Conservation (phyloP, 2,797 vertebrate species). For the Taeniopygia guttata region DNA sequence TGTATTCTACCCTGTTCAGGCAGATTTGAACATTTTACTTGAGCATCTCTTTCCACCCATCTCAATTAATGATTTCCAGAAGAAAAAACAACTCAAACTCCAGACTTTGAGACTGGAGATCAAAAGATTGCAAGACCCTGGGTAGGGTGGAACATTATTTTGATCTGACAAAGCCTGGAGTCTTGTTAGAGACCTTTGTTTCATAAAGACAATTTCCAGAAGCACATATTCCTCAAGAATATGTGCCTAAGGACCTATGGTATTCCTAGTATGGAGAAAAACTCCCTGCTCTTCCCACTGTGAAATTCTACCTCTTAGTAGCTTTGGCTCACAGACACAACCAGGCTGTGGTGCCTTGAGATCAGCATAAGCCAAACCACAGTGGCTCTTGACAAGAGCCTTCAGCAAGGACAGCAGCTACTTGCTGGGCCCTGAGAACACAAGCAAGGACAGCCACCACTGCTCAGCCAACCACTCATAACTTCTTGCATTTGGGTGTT, state of each 20-base stretch:
- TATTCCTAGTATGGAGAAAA: not conserved
- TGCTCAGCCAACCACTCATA: not conserved
- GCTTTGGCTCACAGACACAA: not conserved
- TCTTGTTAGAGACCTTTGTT: not conserved
- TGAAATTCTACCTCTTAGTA: not conserved
- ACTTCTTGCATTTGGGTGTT: not conserved
- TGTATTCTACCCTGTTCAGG: not conserved
- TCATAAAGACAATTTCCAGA: not conserved
- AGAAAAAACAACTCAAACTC: not conserved
- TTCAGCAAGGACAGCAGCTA: not conserved
- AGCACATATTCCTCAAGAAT: rapidly evolving
- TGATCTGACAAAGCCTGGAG: not conserved
- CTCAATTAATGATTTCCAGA: not conserved
- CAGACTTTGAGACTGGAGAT: not conserved
- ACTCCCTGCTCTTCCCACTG: not conserved
- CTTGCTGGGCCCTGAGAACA: not conserved
- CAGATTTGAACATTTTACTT: not conserved
- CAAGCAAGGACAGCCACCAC: not conserved
- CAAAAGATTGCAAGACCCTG: not conserved
- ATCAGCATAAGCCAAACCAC: not conserved
- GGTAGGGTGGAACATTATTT: not conserved
- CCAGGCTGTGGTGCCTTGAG: not conserved
- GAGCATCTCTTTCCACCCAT: not conserved
- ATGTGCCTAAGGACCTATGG: not conserved
- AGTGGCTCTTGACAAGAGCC: not conserved